phyloP scores from a whole-genome alignment of 2,113 vertebrate species.

The Gallinago media region DNA sequence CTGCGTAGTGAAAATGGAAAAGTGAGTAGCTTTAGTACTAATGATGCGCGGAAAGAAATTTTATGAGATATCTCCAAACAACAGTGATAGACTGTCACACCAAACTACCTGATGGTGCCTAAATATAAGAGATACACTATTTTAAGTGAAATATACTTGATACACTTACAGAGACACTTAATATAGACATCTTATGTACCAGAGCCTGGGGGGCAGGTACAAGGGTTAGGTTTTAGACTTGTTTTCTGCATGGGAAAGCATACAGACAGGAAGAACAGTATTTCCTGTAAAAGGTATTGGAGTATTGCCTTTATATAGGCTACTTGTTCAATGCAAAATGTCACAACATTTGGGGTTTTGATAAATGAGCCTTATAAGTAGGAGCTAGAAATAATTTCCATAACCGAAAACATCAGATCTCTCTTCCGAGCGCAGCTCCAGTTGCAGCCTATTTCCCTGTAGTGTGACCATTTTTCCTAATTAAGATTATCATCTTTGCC shows the following conservation, averaged over 20 bases:
- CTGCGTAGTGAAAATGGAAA: neutral
- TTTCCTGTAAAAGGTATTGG: neutral
- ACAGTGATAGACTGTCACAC: neutral
- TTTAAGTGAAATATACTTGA: neutral
- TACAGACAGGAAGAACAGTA: neutral
- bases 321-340: neutral
- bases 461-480: constrained; percentile 3
- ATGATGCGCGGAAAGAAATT: neutral
- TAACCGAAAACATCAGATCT: neutral
- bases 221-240: neutral
- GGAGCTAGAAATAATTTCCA: neutral
- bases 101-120: neutral
- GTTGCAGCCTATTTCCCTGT: neutral
- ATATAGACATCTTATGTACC: neutral
- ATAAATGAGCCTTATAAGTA: neutral
- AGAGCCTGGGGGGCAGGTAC: accelerated
- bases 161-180: neutral
- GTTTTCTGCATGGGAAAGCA: neutral
- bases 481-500: constrained; percentile 11
- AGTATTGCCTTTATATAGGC: neutral
- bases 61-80: neutral
- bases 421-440: neutral
- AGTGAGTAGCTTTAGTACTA: neutral
- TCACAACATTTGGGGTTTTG: neutral
- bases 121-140: neutral